Conservation (phyloP, 2,888 invertebrate species). For the Syrphus vitripennis region DNA sequence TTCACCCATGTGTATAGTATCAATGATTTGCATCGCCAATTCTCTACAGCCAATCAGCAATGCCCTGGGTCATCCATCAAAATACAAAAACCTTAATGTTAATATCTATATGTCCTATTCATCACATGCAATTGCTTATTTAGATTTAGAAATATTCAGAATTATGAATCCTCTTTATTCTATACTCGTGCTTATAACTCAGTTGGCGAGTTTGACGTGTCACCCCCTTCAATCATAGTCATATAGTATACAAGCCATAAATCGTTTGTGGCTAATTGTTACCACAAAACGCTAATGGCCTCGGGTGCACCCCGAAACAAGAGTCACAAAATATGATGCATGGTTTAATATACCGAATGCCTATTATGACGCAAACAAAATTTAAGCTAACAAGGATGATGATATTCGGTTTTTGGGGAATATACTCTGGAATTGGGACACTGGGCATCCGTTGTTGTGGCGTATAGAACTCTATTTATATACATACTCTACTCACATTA, state of each 20-base stretch:
- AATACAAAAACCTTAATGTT: slow-evolving; percentile 28
- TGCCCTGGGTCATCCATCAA: slow-evolving; percentile 39
- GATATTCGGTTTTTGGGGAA: background rate
- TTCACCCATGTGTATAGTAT: background rate
- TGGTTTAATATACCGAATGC: slow-evolving; percentile 36
- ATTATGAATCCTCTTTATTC: slow-evolving; percentile 35
- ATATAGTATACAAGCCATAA: slow-evolving; percentile 28
- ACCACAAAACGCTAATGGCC: slow-evolving; percentile 63
- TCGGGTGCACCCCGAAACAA: slow-evolving; percentile 36
- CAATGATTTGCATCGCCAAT: background rate
- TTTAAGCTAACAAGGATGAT: slow-evolving; percentile 29
- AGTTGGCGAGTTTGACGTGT: background rate
- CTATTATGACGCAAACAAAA: slow-evolving; percentile 29
- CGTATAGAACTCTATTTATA: slow-evolving; percentile 4
- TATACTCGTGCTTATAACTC: background rate
- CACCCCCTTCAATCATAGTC: slow-evolving; percentile 8
- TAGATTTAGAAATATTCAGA: background rate
- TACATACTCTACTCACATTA: background rate
- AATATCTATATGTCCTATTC: slow-evolving; percentile 14
- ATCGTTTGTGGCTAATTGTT: slow-evolving; percentile 68
- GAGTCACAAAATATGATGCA: slow-evolving; percentile 52
- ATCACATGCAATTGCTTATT: background rate
- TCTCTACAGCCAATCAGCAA: slow-evolving; percentile 42
- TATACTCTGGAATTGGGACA: background rate
- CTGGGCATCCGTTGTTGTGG: background rate